phyloP scores from a whole-genome alignment of 2,797 vertebrate genomes.

The Clarias fuscus region DNA sequence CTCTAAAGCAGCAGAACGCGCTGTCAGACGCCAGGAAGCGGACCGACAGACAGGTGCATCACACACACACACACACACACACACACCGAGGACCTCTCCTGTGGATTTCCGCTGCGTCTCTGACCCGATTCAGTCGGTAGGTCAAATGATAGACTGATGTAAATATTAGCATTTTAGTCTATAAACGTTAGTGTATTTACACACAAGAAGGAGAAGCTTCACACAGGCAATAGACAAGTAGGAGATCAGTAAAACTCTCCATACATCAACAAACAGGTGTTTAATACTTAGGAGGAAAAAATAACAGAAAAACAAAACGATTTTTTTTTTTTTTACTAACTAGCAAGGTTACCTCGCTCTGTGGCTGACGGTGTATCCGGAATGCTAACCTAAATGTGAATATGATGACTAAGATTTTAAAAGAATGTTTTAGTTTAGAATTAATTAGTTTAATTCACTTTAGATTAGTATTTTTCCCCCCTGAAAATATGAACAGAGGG shows the following conservation, averaged over 20 bases:
- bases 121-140: slow-evolving; percentile 35
- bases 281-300: background rate
- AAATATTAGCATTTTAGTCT: background rate
- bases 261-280: background rate
- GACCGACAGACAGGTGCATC: slow-evolving; percentile 13
- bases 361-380: background rate
- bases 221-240: background rate
- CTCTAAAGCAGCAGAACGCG: background rate
- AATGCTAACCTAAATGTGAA: background rate
- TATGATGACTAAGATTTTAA: background rate
- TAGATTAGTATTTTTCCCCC: background rate
- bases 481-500: background rate
- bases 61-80: background rate
- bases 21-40: background rate
- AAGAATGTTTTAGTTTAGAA: background rate
- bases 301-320: background rate
- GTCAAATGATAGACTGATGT: slow-evolving; percentile 2
- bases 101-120: background rate
- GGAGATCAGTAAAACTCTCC: background rate
- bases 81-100: background rate
- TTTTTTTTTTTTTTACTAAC: background rate
- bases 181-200: background rate
- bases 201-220: background rate
- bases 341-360: background rate
- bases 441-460: too few relatives aligned